A percentile compares a stretch with the other conserved stretches of the same genome.
Evolutionary conservation across 2,797 vertebrate genomes (phyloP).

Genomic region (Acanthurus leucopareius): DNA sequence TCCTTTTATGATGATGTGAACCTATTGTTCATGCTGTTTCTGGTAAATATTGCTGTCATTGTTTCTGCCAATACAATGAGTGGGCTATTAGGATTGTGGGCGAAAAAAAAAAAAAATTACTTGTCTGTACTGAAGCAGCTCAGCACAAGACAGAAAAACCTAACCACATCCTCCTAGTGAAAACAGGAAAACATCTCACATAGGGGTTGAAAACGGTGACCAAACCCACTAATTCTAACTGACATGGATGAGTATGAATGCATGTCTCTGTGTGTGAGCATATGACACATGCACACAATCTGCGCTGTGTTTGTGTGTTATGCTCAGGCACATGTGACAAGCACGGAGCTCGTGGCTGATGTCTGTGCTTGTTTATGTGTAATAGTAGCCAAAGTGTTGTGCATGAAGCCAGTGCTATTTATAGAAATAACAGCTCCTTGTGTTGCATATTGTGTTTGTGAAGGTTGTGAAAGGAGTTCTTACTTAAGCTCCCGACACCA

Average conservation of each 20-base stretch:
- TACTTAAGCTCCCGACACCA: slow-evolving; percentile 43
- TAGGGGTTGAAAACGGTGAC: slow-evolving; percentile 65
- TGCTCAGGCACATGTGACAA: slow-evolving; percentile 67
- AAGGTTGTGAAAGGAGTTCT: slow-evolving; percentile 60
- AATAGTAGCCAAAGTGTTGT: slow-evolving; percentile 78
- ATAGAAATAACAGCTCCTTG: slow-evolving; percentile 74
- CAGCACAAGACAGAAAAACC: slow-evolving; percentile 45
- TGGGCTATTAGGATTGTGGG: slow-evolving; percentile 62
- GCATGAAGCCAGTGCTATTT: slow-evolving; percentile 72
- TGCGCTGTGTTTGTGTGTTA: slow-evolving; percentile 61
- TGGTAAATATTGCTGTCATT: slow-evolving; percentile 57
- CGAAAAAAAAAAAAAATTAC: slow-evolving; percentile 42
- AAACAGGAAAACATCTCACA: slow-evolving; percentile 75
- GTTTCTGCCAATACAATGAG: slow-evolving; percentile 51
- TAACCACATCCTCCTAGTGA: slow-evolving; percentile 80
- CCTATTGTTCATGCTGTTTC: slow-evolving; percentile 46
- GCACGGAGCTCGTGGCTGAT: slow-evolving; percentile 66
- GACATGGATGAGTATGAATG: slow-evolving; percentile 62
- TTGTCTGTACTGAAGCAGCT: slow-evolving; percentile 54
- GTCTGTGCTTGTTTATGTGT: slow-evolving; percentile 75
- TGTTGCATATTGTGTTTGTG: slow-evolving; percentile 71
- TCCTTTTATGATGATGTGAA: slow-evolving; percentile 21
- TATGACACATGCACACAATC: slow-evolving; percentile 66
- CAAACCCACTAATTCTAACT: slow-evolving; percentile 68
- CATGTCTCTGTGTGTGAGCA: slow-evolving; percentile 57